Conservation (phyloP, 2,888 invertebrate genomes). For the Dermolepida albohirtum region DNA sequence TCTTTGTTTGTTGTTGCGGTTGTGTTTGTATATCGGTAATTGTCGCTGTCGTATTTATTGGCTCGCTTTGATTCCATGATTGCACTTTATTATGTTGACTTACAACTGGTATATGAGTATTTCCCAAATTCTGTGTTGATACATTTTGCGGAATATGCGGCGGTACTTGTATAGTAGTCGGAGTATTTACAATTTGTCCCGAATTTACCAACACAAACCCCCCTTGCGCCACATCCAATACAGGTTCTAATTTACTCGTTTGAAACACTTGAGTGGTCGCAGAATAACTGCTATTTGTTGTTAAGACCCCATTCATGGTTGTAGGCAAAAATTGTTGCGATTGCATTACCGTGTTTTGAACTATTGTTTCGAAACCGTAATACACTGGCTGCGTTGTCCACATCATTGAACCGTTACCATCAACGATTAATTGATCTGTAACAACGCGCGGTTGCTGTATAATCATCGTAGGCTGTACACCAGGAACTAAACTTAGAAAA, state of each 20-base stretch:
- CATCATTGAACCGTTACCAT: conserved; percentile 62
- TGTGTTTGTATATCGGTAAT: conserved; percentile 52
- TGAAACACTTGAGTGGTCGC: conserved; percentile 88
- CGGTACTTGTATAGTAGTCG: conserved; percentile 44
- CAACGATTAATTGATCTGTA: conserved; percentile 61
- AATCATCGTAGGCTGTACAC: conserved; percentile 61
- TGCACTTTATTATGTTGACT: conserved; percentile 42
- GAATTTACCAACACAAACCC: conserved; percentile 78
- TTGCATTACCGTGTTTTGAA: conserved; percentile 91
- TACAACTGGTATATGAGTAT: conserved; percentile 33
- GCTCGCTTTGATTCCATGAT: conserved; percentile 26
- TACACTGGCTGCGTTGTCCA: conserved; percentile 74
- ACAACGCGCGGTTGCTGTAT: conserved; percentile 60
- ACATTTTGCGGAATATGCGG: conserved; percentile 43
- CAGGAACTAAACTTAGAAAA: conserved; percentile 60
- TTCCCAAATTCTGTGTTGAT: conserved; percentile 36
- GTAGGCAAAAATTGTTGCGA: conserved; percentile 87
- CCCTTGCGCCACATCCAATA: conserved; percentile 79
- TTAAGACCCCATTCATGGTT: conserved; percentile 82
- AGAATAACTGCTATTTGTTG: conserved; percentile 85
- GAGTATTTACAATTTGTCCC: conserved; percentile 67
- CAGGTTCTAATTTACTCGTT: conserved; percentile 86
- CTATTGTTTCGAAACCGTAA: conserved; percentile 86
- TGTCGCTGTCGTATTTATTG: conserved; percentile 2
- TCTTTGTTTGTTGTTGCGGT: conserved; percentile 50